Evolutionary conservation across 2,113 vertebrate species (phyloP).

Genomic region (Nothocercus nigrocapillus): DNA sequence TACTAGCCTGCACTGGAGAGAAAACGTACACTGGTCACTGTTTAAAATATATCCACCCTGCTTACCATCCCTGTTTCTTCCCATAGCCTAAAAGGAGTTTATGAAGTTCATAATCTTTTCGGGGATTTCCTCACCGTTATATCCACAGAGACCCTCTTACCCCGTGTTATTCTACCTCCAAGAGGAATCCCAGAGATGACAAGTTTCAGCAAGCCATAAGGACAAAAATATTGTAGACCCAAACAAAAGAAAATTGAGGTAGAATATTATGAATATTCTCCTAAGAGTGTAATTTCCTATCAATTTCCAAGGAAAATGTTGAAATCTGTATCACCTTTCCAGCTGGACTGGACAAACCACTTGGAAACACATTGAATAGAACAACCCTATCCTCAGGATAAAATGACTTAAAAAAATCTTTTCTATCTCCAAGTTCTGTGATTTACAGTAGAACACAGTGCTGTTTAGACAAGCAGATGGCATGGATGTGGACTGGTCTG

Average conservation of each 20-base stretch:
- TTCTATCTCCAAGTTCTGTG: background rate
- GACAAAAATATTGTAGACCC: background rate
- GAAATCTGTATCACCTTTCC: background rate
- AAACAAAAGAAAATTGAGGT: background rate
- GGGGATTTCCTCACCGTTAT: background rate
- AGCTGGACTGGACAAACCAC: background rate
- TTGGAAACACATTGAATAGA: background rate
- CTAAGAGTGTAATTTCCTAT: background rate
- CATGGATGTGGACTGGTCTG: background rate
- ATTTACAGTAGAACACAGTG: background rate
- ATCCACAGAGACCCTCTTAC: background rate
- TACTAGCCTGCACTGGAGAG: background rate
- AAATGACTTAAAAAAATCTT: background rate
- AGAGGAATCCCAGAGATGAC: background rate
- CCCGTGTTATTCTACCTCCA: background rate
- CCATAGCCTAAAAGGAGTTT: background rate
- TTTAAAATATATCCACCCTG: background rate
- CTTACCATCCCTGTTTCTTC: background rate
- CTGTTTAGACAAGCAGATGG: background rate
- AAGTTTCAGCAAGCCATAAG: background rate
- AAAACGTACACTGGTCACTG: background rate
- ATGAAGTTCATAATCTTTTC: background rate
- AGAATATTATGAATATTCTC: background rate
- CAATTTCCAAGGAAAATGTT: background rate
- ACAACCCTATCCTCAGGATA: background rate